A percentile compares a stretch with the other conserved stretches of the same genome.
Conservation (phyloP, 2,797 vertebrate genomes). For the Darevskia mixta region DNA sequence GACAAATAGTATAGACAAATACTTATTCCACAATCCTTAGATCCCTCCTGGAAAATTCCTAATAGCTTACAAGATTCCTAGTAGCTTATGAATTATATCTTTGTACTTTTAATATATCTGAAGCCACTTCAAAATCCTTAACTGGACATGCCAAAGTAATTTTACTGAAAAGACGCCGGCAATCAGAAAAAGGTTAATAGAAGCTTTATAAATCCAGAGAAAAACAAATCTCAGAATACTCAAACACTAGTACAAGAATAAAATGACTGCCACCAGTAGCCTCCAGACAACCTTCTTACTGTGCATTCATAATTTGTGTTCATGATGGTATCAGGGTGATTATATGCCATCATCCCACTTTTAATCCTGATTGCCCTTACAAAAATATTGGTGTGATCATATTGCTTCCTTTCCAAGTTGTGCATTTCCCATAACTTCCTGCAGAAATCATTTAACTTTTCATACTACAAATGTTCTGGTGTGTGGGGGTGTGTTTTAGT, state of each 20-base stretch:
- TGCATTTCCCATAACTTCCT: too few relatives aligned
- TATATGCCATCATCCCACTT: too few relatives aligned
- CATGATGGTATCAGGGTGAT: too few relatives aligned
- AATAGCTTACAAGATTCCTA: background rate
- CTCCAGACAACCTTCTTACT: background rate
- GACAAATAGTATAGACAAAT: background rate
- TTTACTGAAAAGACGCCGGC: background rate
- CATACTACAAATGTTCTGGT: too few relatives aligned
- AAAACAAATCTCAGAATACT: constrained; percentile 12
- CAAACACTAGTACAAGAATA: constrained; percentile 29
- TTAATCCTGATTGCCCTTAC: too few relatives aligned
- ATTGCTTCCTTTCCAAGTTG: too few relatives aligned
- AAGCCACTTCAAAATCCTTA: constrained; percentile 16
- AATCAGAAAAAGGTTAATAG: constrained; percentile 31
- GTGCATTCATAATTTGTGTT: too few relatives aligned
- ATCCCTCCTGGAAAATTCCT: background rate
- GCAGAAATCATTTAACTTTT: too few relatives aligned
- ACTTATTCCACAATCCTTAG: background rate
- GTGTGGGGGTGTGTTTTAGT: too few relatives aligned
- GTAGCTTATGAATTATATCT: background rate
- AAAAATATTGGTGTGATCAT: too few relatives aligned
- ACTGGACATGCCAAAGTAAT: constrained; percentile 17
- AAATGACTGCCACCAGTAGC: constrained; percentile 38
- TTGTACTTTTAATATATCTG: constrained; percentile 15
- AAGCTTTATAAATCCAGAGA: constrained; percentile 12